Conservation (phyloP, 2,888 invertebrate genomes). For the Biston betularia region DNA sequence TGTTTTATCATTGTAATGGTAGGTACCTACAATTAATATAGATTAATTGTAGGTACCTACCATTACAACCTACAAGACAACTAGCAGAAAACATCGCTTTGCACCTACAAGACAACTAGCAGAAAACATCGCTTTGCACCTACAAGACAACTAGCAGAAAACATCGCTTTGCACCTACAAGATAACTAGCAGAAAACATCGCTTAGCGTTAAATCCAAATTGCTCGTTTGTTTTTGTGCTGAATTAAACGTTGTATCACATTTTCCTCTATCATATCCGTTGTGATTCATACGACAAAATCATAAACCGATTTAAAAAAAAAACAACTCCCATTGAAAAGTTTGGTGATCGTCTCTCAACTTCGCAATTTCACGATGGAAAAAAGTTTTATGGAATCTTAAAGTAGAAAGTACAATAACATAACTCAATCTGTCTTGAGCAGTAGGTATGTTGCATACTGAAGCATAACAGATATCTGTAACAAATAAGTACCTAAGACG, state of each 20-base stretch:
- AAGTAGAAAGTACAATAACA: constrained; percentile 19
- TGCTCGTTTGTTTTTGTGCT: not conserved
- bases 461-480: not conserved
- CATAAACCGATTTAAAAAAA: constrained; percentile 18
- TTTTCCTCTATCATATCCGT: not conserved
- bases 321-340: constrained; percentile 16
- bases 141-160: too few species aligned
- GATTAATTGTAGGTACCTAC: too few species aligned
- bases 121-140: too few species aligned
- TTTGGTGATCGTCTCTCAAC: constrained; percentile 21
- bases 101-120: too few species aligned
- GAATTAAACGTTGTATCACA: not conserved
- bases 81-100: too few species aligned
- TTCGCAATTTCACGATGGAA: constrained; percentile 12
- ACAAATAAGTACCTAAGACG: too few species aligned
- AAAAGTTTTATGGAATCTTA: constrained; percentile 29
- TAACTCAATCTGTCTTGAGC: constrained; percentile 21
- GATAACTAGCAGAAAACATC: too few species aligned
- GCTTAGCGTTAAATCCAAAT: not conserved
- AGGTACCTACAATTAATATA: too few species aligned
- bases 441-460: not conserved
- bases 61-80: too few species aligned
- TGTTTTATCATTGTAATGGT: too few species aligned
- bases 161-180: too few species aligned
- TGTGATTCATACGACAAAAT: constrained; percentile 6